Evolutionary conservation across 2,888 invertebrate species (phyloP).

Genomic region (Zygothrica quintamaculata): DNA sequence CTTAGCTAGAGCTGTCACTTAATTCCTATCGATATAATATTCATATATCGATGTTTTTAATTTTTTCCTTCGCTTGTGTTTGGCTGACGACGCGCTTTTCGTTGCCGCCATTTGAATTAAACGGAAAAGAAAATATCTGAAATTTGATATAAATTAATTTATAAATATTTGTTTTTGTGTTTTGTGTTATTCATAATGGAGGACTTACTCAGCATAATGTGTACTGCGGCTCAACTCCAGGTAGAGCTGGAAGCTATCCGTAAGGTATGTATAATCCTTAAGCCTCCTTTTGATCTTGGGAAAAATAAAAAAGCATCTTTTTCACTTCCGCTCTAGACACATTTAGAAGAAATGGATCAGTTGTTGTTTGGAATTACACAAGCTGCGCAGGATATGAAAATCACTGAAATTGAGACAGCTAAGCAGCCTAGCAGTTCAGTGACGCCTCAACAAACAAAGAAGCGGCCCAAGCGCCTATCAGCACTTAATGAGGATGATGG

Average conservation of each 20-base stretch:
- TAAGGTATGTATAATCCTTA: conserved; percentile 46
- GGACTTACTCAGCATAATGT: conserved; percentile 62
- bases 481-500: conserved; percentile 68
- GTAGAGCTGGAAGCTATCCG: conserved; percentile 48
- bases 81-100: conserved; percentile 54
- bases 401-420: conserved; percentile 11
- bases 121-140: conserved; percentile 22
- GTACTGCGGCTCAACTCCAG: conserved; percentile 39
- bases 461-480: conserved; percentile 77
- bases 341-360: conserved; percentile 59
- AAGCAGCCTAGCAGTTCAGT: conserved; percentile 26
- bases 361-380: conserved; percentile 47
- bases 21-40: conserved; percentile 25
- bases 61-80: conserved; percentile 36
- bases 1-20: conserved; percentile 21
- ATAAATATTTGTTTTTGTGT: conserved; percentile 5
- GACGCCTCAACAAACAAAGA: conserved; percentile 82
- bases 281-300: background rate
- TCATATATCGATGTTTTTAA: conserved; percentile 23
- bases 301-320: background rate
- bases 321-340: conserved; percentile 30
- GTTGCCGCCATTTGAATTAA: conserved; percentile 71
- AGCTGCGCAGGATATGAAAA: conserved; percentile 17
- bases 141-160: conserved; percentile 4
- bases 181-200: conserved; percentile 65